Base-by-base conservation (phyloP, 1,140 invertebrate species). In the Bombus huntii region DNA sequence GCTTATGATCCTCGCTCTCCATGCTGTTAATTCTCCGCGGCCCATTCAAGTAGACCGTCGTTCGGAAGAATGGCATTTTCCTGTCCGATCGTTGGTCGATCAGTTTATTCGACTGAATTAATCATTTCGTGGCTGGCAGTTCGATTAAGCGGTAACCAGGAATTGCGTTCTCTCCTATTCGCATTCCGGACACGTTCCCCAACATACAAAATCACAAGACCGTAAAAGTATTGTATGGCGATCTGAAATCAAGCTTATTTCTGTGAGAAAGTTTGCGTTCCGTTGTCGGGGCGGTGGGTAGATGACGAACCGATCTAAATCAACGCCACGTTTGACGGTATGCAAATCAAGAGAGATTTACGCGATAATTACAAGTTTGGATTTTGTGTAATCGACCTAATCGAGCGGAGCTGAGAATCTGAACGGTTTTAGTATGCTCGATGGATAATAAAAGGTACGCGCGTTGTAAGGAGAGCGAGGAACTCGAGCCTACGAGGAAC, bases 381-480 rank as follows among this genome's bases (percentile, higher is more conserved):
- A 28, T 47, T n/a, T 66, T 74, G 37, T 66, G n/a, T 25, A 37
- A 83, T 53, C 34, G 15, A 44, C 3, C 28, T 5, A 42, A 28
- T 44, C n/a, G 71, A 47, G 28, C 25, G 3, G 68, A 70, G 37
- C 18, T 22, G 71, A 9, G n/a, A n/a, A 42, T 72, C 37, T 42
- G 2, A 22, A 53, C 47, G 18, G 13, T 12, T 68, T n/a, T 18
- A n/a, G 31, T 62, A 53, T 28, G 37, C 13, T 22, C 22, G 57
- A 28, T 18, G 28, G 37, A 34, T 74, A 34, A 75, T 44, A 75
- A 75, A 53, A 65, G 62, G 44, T 37, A 39, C n/a, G n/a, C 15
- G 44, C 71, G 59, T 71, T 25, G 66, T 65, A 81, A 88, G 39
- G 81, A 86, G 83, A 74, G 65, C 83, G 37, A 34, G 66, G 15